Evolutionary conservation across 2,888 invertebrate species (phyloP).

Genomic region (Lithophane socia): DNA sequence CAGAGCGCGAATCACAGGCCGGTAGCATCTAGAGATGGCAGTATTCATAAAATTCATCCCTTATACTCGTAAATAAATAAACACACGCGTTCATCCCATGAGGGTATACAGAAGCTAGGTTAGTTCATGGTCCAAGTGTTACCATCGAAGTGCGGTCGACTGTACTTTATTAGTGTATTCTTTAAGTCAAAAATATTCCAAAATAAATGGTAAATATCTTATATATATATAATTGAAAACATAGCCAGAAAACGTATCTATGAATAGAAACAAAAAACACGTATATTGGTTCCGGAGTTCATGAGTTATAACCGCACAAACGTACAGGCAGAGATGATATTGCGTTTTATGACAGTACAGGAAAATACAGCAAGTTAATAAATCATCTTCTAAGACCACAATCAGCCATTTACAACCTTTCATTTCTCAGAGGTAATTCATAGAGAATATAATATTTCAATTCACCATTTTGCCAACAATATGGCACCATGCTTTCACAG

Average conservation of each 20-base stretch:
- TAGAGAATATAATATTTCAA: conserved; percentile 64
- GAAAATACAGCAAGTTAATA: conserved; percentile 11
- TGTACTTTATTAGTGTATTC: not conserved
- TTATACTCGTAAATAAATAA: not conserved
- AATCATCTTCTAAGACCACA: conserved; percentile 25
- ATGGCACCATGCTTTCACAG: conserved; percentile 46
- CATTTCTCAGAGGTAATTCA: conserved; percentile 35
- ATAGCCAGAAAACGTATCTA: not conserved
- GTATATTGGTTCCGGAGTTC: not conserved
- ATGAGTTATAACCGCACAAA: not conserved
- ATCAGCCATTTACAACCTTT: conserved; percentile 20
- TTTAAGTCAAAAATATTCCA: not conserved
- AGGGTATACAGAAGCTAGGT: not conserved
- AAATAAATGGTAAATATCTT: not conserved
- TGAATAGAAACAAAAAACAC: not conserved
- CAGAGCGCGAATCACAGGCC: not conserved
- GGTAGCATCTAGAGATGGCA: fast-evolving
- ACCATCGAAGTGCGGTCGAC: not conserved
- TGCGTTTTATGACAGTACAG: not conserved
- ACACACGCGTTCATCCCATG: not conserved
- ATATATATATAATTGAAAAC: not conserved
- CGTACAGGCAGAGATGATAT: not conserved
- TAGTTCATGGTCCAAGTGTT: not conserved
- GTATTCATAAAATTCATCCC: not conserved
- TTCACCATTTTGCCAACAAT: conserved; percentile 61